phyloP scores from a whole-genome alignment of 2,888 invertebrate genomes.

The Onchidella celtica region DNA sequence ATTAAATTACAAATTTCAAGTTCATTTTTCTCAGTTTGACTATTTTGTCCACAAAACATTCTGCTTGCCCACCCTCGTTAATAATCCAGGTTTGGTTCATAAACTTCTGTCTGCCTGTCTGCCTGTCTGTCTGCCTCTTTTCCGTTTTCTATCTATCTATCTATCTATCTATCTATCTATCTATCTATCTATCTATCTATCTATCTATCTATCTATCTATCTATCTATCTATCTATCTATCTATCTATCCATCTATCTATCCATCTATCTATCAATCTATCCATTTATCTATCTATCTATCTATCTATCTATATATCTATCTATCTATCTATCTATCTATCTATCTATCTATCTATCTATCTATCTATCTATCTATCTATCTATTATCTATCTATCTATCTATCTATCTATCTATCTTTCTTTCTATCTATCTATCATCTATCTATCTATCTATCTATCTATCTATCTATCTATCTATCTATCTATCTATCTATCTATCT shows the following conservation, averaged over 20 bases:
- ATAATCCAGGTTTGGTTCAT: no score
- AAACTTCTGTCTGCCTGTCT: neutral
- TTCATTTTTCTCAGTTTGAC: no score
- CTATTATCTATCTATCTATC: neutral
- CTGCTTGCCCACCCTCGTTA: no score
- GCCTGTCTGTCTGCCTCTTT: neutral
- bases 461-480: slow-evolving; percentile 19
- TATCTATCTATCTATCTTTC: neutral
- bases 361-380: neutral
- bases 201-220: neutral
- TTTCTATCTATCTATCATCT: neutral
- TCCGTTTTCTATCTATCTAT: neutral
- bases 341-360: neutral
- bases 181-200: neutral
- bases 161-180: neutral
- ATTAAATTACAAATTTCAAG: no score
- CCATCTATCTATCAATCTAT: neutral
- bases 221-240: neutral
- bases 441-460: slow-evolving; percentile 19
- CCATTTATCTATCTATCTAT: neutral
- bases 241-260: neutral
- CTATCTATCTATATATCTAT: neutral
- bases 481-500: neutral
- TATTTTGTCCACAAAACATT: no score
- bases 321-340: neutral